Evolutionary conservation across 2,113 vertebrate genomes (phyloP).

Genomic region (Speoplatyrhinus poulsoni): DNA sequence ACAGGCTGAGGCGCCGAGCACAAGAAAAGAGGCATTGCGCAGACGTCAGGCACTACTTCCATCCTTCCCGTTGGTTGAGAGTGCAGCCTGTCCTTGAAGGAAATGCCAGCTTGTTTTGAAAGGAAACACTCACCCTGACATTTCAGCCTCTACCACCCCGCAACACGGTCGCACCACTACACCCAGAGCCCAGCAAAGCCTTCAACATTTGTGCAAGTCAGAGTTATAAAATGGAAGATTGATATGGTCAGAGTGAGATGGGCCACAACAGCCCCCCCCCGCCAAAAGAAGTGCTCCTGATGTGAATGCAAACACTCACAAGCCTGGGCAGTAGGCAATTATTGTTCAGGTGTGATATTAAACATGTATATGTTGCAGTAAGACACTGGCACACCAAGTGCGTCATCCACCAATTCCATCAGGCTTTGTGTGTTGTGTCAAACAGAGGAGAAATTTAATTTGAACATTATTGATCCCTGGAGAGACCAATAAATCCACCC

Average conservation of each 20-base stretch:
- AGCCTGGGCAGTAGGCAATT: background rate
- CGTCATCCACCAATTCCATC: constrained; percentile 16
- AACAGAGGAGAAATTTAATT: no score
- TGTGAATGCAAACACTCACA: background rate
- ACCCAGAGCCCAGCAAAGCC: background rate
- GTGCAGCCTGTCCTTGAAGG: constrained; percentile 39
- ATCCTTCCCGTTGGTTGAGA: constrained; percentile 40
- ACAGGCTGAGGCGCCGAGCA: background rate
- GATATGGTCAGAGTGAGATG: no score
- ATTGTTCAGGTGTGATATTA: constrained; percentile 24
- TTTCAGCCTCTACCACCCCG: constrained; percentile 37
- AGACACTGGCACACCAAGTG: constrained; percentile 33
- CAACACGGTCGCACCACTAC: background rate
- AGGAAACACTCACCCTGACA: constrained; percentile 66
- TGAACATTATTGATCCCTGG: no score
- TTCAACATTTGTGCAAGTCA: constrained; percentile 2
- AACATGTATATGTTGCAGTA: constrained; percentile 16
- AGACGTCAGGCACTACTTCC: constrained; percentile 38
- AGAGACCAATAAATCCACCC: no score
- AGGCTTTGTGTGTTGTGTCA: constrained; percentile 4
- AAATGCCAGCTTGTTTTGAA: constrained; percentile 76
- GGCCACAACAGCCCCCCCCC: background rate
- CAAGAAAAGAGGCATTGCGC: background rate
- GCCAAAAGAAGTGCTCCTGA: no score
- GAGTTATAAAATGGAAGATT: constrained; percentile 1